Evolutionary conservation across 1,140 invertebrate genomes (phyloP).

Genomic region (Ceratina japonica): DNA sequence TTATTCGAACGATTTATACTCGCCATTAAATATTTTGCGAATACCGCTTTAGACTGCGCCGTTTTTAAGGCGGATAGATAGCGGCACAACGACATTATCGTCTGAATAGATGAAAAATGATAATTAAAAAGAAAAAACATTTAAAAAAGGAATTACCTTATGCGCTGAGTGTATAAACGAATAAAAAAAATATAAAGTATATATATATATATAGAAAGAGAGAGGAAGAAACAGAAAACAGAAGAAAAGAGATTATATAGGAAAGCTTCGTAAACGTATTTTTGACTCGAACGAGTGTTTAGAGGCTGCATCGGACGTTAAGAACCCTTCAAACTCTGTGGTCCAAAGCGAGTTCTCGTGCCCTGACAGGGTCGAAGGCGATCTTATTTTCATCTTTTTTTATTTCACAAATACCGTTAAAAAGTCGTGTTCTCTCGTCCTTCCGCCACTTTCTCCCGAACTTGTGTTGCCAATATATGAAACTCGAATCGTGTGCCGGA

Average conservation of each 20-base stretch:
- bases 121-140: background rate
- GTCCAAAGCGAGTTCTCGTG: slow-evolving; percentile 45
- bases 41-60: slow-evolving; percentile 49
- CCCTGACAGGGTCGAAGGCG: slow-evolving; percentile 19
- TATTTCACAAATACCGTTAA: background rate
- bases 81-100: slow-evolving; percentile 64
- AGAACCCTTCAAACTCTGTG: slow-evolving; percentile 47
- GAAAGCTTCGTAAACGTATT: slow-evolving; percentile 69
- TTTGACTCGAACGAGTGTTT: slow-evolving; percentile 70
- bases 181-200: slow-evolving; percentile 42
- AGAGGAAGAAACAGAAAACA: slow-evolving; percentile 15
- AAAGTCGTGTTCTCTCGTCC: slow-evolving; percentile 24
- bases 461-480: slow-evolving; percentile 18
- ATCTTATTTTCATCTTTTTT: slow-evolving; percentile 45
- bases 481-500: slow-evolving; percentile 1
- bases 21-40: slow-evolving; percentile 46
- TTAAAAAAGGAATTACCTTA: slow-evolving; percentile 43
- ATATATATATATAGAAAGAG: slow-evolving; percentile 34
- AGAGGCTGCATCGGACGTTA: slow-evolving; percentile 54
- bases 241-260: slow-evolving; percentile 52
- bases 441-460: slow-evolving; percentile 13
- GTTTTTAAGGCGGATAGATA: slow-evolving; percentile 56
- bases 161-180: slow-evolving; percentile 69
- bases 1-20: slow-evolving; percentile 34
- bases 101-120: slow-evolving; percentile 65